Conservation (phyloP, 2,888 invertebrate genomes). For the Nezara viridula region DNA sequence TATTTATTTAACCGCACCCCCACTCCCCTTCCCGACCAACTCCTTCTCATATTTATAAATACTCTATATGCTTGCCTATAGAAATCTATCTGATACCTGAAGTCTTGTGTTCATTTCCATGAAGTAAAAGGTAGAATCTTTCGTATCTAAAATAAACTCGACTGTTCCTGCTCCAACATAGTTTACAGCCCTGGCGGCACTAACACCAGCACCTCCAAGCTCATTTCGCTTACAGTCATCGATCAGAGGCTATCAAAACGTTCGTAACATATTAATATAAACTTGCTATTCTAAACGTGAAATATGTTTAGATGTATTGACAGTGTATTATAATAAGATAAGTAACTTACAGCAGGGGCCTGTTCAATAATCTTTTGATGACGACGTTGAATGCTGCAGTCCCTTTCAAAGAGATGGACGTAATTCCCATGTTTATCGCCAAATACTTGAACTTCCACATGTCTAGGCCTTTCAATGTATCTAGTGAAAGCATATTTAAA, state of each 20-base stretch:
- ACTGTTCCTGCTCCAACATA: conserved; percentile 99
- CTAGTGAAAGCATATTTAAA: conserved; percentile 70
- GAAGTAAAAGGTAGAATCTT: conserved; percentile 91
- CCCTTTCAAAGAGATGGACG: conserved; percentile 96
- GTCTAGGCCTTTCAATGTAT: conserved; percentile 88
- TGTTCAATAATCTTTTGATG: conserved; percentile 99
- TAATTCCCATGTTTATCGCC: conserved; percentile 92
- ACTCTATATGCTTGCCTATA: neutral
- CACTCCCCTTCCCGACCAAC: too few relatives aligned
- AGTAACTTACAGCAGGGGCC: conserved; percentile 87
- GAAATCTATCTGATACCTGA: conserved; percentile 72
- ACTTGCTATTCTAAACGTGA: neutral
- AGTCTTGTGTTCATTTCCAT: conserved; percentile 99
- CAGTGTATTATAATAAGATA: neutral
- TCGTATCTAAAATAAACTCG: conserved; percentile 94
- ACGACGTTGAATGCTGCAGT: conserved; percentile 98
- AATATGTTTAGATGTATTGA: neutral
- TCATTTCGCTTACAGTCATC: conserved; percentile 80
- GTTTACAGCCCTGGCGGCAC: conserved; percentile 93
- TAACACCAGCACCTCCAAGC: conserved; percentile 91
- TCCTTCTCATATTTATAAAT: too few relatives aligned
- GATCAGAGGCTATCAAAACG: conserved; percentile 81
- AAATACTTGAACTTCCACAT: conserved; percentile 99
- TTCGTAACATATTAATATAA: neutral
- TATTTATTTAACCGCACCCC: too few relatives aligned